Evolutionary conservation across 2,113 vertebrate genomes (phyloP).

Genomic region (Noctilio leporinus): DNA sequence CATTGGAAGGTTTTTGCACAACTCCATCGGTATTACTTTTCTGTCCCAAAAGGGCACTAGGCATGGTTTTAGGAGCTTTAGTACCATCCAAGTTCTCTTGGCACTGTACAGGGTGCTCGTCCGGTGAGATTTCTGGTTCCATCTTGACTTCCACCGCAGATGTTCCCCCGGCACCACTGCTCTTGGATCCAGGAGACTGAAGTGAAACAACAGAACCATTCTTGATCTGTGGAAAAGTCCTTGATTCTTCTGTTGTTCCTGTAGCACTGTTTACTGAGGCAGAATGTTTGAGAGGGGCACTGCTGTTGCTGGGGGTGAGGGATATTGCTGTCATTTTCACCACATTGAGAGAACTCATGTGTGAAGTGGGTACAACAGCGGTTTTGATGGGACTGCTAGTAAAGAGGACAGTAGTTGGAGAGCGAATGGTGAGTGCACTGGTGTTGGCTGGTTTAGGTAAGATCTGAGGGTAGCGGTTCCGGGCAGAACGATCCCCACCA

Average conservation of each 20-base stretch:
- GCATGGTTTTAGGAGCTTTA: slow-evolving; percentile 70
- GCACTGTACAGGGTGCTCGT: slow-evolving; percentile 79
- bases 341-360: slow-evolving; percentile 91
- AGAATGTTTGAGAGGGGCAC: slow-evolving; percentile 84
- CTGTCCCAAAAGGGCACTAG: slow-evolving; percentile 70
- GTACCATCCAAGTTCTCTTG: slow-evolving; percentile 75
- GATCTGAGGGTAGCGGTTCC: slow-evolving; percentile 96
- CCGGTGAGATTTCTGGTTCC: slow-evolving; percentile 86
- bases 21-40: slow-evolving; percentile 73
- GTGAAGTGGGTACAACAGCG: slow-evolving; percentile 90
- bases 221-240: slow-evolving; percentile 81
- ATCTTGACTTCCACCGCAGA: slow-evolving; percentile 87
- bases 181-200: slow-evolving; percentile 83
- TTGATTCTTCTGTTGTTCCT: slow-evolving; percentile 79
- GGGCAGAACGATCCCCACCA: slow-evolving; percentile 88
- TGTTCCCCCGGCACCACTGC: slow-evolving; percentile 60
- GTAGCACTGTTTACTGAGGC: slow-evolving; percentile 78
- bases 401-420: slow-evolving; percentile 94
- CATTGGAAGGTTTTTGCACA: slow-evolving; percentile 83
- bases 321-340: slow-evolving; percentile 97
- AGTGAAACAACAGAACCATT: slow-evolving; percentile 86
- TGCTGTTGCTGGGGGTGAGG: slow-evolving; percentile 83
- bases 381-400: slow-evolving; percentile 95
- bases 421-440: slow-evolving; percentile 89
- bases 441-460: slow-evolving; percentile 92